Evolutionary conservation across 2,888 invertebrate genomes (phyloP).

Genomic region (Molanna angustata): DNA sequence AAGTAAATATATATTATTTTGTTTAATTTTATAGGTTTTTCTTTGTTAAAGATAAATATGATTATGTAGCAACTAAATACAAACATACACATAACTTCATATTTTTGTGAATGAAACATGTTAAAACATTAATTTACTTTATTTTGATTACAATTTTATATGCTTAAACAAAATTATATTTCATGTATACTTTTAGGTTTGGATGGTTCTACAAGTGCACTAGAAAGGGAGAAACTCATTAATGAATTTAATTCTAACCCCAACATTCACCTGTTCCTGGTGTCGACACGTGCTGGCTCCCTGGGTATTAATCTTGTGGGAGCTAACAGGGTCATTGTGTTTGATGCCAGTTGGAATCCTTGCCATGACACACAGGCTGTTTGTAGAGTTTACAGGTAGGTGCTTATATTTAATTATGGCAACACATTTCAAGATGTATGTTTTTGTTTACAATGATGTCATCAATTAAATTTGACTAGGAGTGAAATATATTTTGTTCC

Average conservation of each 20-base stretch:
- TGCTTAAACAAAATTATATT: no score
- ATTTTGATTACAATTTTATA: background rate
- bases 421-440: no score
- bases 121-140: no score
- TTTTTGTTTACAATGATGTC: no score
- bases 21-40: background rate
- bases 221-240: conserved; percentile 93
- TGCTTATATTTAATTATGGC: background rate
- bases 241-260: conserved; percentile 93
- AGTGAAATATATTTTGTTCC: no score
- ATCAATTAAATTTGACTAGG: no score
- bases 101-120: background rate
- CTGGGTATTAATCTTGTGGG: conserved; percentile 96
- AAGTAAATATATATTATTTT: conserved; percentile 47
- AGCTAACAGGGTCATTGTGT: conserved; percentile 94
- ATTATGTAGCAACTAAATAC: background rate
- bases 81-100: no score
- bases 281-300: conserved; percentile 95
- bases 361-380: conserved; percentile 98
- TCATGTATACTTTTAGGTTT: conserved; percentile 63
- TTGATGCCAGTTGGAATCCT: conserved; percentile 99
- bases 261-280: conserved; percentile 85
- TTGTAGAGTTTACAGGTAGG: conserved; percentile 82
- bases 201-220: conserved; percentile 92
- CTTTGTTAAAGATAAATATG: background rate